Percentiles rank a stretch among this genome's conserved stretches.
Conservation (phyloP, 1,140 invertebrate species). For the Bombyx mandarina region DNA sequence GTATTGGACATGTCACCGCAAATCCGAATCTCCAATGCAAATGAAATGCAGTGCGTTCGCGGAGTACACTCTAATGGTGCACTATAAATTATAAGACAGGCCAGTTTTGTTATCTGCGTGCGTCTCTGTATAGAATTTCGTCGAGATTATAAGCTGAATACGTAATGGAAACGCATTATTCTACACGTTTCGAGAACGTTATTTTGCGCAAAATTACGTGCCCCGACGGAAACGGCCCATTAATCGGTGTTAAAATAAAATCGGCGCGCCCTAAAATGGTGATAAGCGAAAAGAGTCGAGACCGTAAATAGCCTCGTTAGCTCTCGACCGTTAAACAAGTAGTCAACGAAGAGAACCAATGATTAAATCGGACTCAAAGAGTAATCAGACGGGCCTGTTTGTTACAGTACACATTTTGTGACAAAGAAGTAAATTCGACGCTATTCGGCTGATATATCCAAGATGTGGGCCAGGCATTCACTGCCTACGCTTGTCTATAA, state of each 20-base stretch:
- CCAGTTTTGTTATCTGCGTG: slow-evolving; percentile 49
- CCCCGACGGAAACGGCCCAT: slow-evolving; percentile 11
- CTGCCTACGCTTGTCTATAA: slow-evolving; percentile 9
- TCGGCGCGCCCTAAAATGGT: slow-evolving; percentile 7
- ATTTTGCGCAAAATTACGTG: slow-evolving; percentile 7
- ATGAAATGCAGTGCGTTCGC: slow-evolving; percentile 44
- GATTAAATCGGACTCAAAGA: background rate
- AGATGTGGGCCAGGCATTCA: slow-evolving; percentile 2
- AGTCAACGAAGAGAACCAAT: background rate
- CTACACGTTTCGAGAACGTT: slow-evolving; percentile 10
- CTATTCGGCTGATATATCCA: slow-evolving; percentile 1
- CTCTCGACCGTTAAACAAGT: slow-evolving; percentile 4
- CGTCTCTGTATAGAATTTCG: slow-evolving; percentile 50
- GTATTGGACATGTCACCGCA: slow-evolving; percentile 58
- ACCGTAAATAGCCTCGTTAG: slow-evolving; percentile 7
- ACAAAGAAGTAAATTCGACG: background rate
- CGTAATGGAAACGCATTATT: slow-evolving; percentile 50
- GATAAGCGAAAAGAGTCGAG: slow-evolving; percentile 9
- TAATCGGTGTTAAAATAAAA: slow-evolving; percentile 13
- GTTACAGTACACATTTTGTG: background rate
- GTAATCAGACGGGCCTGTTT: background rate
- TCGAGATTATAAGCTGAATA: slow-evolving; percentile 58
- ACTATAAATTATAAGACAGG: slow-evolving; percentile 55
- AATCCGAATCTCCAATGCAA: slow-evolving; percentile 64
- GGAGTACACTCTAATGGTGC: slow-evolving; percentile 49